Percentiles rank a stretch among this genome's conserved stretches.
Evolutionary conservation across 1,140 invertebrate species (phyloP).

Genomic region (Delia radicum): DNA sequence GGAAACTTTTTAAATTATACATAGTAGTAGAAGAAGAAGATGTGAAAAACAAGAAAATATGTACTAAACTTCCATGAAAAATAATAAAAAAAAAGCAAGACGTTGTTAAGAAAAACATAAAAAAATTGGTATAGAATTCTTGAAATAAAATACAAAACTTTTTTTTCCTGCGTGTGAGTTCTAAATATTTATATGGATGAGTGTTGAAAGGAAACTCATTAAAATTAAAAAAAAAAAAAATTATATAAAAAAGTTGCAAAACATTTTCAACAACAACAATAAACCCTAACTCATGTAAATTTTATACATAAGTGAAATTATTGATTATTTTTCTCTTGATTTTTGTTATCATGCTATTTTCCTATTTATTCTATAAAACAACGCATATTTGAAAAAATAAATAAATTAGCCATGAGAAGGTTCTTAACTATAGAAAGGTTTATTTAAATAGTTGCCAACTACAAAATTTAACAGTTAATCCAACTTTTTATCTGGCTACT

Average conservation of each 20-base stretch:
- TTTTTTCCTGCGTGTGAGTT: not conserved
- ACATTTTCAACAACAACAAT: too few species aligned
- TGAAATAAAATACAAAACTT: not conserved
- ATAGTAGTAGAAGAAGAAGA: too few species aligned
- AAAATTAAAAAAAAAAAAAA: not conserved
- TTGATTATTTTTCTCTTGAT: not conserved
- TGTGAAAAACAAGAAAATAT: too few species aligned
- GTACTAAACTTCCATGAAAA: too few species aligned
- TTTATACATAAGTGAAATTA: not conserved
- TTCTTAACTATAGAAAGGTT: too few species aligned
- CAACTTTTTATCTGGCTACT: too few species aligned
- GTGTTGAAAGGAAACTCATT: slow-evolving; percentile 15
- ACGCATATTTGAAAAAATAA: too few species aligned
- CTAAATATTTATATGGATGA: not conserved
- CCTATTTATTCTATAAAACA: too few species aligned
- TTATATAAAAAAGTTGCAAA: too few species aligned
- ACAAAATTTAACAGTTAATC: too few species aligned
- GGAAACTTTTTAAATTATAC: slow-evolving; percentile 20
- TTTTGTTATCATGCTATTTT: not conserved
- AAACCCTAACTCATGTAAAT: not conserved
- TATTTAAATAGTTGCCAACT: too few species aligned
- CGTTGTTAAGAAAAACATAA: not conserved
- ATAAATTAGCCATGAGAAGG: too few species aligned
- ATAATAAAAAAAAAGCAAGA: not conserved
- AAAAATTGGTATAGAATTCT: not conserved